A percentile compares a stretch with the other conserved stretches of the same genome.
These are phyloP conservation scores for Lethrus apterus DNA, from an alignment of 1,140 invertebrate genomes.

Conservation along the genomic window DNA sequence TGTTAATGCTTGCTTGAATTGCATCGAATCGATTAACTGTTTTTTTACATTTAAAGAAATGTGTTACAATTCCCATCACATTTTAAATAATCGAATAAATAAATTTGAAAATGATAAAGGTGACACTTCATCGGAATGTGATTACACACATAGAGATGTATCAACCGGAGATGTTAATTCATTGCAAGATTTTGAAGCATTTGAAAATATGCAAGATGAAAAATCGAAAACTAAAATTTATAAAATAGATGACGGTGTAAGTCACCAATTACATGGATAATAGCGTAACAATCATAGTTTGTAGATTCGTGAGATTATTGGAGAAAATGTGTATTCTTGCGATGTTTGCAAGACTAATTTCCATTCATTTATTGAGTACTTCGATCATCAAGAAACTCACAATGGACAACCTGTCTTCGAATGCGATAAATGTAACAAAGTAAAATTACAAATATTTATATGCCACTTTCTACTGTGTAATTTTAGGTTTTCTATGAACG, in stretches of 20 bases:
- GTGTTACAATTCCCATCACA: conserved; percentile 7
- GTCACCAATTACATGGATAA: not conserved
- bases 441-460: conserved; percentile 1
- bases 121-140: not conserved
- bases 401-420: conserved; percentile 17
- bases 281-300: not conserved
- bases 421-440: conserved; percentile 18
- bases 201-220: not conserved
- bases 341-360: conserved; percentile 12
- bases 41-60: conserved; percentile 8
- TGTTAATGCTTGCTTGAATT: conserved; percentile 6
- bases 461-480: not conserved
- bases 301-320: conserved; percentile 11
- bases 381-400: conserved; percentile 17
- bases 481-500: conserved; percentile 14
- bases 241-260: conserved; percentile 5
- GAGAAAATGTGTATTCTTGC: conserved; percentile 11
- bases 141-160: not conserved
- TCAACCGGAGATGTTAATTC: not conserved
- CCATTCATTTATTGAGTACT: conserved; percentile 12
- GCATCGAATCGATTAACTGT: conserved; percentile 8
- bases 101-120: not conserved
- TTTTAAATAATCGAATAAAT: conserved; percentile 2
- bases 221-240: conserved; percentile 6
- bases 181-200: not conserved